Percentiles rank a stretch among this genome's conserved stretches.
Conservation (phyloP, 1,140 invertebrate species). For the Sycophila sp. region DNA sequence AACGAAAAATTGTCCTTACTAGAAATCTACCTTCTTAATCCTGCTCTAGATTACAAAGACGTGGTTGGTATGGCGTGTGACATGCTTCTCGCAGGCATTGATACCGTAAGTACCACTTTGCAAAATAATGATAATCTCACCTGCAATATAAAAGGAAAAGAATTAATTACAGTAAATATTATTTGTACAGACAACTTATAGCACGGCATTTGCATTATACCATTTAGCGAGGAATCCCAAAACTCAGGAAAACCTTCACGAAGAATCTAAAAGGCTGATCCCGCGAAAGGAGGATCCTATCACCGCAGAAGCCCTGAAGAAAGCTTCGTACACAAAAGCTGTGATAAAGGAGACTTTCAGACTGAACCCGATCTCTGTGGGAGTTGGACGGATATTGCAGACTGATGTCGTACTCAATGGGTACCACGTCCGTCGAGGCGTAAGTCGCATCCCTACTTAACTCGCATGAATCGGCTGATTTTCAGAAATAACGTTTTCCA, state of each 20-base stretch:
- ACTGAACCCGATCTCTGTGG: constrained; percentile 85
- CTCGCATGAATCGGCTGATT: too few species aligned
- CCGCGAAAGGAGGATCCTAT: constrained; percentile 65
- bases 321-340: constrained; percentile 79
- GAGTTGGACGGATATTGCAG: constrained; percentile 80
- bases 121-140: too few species aligned
- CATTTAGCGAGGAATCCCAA: constrained; percentile 78
- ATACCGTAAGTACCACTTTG: constrained; percentile 74
- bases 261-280: constrained; percentile 73
- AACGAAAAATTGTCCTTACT: constrained; percentile 67
- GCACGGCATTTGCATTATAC: constrained; percentile 82
- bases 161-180: constrained; percentile 14
- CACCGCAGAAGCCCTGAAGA: constrained; percentile 69
- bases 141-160: neutral
- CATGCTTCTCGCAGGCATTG: constrained; percentile 85
- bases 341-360: constrained; percentile 87
- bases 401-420: constrained; percentile 81
- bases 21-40: constrained; percentile 73
- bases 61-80: constrained; percentile 84
- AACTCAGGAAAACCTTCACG: constrained; percentile 78
- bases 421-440: constrained; percentile 85
- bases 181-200: constrained; percentile 81
- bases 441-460: constrained; percentile 68
- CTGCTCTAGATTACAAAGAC: constrained; percentile 79
- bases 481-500: too few species aligned